phyloP scores from a whole-genome alignment of 2,888 invertebrate species.

The Pollenia labialis region DNA sequence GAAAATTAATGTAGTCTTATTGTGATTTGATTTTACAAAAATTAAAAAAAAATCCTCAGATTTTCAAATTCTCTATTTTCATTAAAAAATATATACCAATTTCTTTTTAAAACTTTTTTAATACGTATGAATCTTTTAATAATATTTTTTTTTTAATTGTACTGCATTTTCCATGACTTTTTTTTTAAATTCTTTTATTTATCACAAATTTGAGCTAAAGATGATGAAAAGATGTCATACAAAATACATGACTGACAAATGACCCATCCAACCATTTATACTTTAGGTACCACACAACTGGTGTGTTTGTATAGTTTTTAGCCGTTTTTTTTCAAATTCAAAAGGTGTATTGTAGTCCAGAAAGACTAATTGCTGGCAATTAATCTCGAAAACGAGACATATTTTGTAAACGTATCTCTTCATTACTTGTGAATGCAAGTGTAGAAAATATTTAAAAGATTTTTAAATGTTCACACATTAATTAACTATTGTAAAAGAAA shows the following conservation, averaged over 20 bases:
- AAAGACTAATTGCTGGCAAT: conserved; percentile 62
- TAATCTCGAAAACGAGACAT: conserved; percentile 30
- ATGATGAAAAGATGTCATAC: conserved; percentile 67
- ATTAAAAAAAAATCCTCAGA: no score
- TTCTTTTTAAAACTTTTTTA: neutral
- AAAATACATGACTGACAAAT: conserved; percentile 53
- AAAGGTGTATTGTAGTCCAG: conserved; percentile 11
- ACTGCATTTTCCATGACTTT: neutral
- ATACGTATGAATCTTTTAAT: no score
- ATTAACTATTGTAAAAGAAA: conserved; percentile 58
- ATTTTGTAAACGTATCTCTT: conserved; percentile 30
- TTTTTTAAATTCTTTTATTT: conserved; percentile 25
- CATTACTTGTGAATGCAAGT: conserved; percentile 39
- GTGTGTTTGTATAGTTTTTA: neutral
- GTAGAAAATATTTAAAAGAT: conserved; percentile 51
- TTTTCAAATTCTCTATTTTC: no score
- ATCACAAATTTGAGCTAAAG: conserved; percentile 5
- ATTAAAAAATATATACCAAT: neutral
- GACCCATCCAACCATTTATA: conserved; percentile 1
- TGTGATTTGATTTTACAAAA: no score
- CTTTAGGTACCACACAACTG: conserved; percentile 35
- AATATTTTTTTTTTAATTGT: neutral
- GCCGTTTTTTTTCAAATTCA: conserved; percentile 2
- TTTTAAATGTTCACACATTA: conserved; percentile 61
- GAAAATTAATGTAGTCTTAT: no score